These are phyloP conservation scores for Ceratotherium simum DNA, from an alignment of 2,113 vertebrate genomes.

Conservation along the genomic window DNA sequence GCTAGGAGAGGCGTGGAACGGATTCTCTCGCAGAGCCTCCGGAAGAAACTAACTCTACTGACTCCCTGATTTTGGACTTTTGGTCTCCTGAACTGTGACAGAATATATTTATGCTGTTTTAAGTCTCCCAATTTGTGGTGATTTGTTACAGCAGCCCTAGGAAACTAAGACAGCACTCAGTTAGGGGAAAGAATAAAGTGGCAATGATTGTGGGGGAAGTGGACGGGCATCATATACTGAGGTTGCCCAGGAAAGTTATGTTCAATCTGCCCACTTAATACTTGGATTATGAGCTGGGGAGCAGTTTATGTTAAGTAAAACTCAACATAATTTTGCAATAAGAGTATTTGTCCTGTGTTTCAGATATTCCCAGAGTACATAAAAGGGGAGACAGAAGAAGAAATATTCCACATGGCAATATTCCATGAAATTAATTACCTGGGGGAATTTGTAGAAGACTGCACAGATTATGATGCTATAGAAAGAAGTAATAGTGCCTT, in stretches of 20 bases:
- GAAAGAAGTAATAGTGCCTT: background rate
- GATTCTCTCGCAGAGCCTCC: background rate
- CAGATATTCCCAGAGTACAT: background rate
- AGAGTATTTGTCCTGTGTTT: background rate
- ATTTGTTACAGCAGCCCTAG: background rate
- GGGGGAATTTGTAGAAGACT: background rate
- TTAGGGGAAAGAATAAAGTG: background rate
- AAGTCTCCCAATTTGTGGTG: background rate
- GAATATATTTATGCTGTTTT: background rate
- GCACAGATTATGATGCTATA: background rate
- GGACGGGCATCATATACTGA: background rate
- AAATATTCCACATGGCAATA: background rate
- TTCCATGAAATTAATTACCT: background rate
- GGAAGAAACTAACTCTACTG: background rate
- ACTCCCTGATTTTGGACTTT: background rate
- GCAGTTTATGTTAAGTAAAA: background rate
- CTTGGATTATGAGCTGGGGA: background rate
- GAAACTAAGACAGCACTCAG: background rate
- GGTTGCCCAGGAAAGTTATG: background rate
- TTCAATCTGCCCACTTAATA: background rate
- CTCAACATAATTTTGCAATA: background rate
- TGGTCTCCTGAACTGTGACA: background rate
- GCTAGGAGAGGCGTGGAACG: background rate
- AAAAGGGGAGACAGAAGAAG: background rate
- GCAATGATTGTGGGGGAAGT: background rate